phyloP scores from a whole-genome alignment of 2,888 invertebrate species.

The Nebria salina region DNA sequence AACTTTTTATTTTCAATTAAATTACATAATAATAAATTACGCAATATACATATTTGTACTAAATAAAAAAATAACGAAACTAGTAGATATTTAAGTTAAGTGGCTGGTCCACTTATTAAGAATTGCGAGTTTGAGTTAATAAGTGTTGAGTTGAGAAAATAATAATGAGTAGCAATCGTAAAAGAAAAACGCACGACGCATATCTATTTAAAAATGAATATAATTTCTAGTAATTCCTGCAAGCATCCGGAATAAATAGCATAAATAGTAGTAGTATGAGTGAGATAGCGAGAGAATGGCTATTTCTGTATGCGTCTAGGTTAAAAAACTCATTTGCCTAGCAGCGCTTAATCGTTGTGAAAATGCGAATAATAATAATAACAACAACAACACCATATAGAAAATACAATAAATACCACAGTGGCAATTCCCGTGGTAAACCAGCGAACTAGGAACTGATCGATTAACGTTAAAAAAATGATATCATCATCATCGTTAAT shows the following conservation, averaged over 20 bases:
- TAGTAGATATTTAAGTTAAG: too few relatives aligned
- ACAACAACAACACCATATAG: background rate
- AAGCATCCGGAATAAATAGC: constrained; percentile 43
- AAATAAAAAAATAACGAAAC: too few relatives aligned
- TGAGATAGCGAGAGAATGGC: background rate
- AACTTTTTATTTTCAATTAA: background rate
- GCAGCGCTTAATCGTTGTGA: background rate
- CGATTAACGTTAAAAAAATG: background rate
- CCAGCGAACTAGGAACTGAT: background rate
- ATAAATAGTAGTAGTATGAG: background rate
- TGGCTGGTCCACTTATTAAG: too few relatives aligned
- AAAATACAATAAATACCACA: background rate
- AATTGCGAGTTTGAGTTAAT: too few relatives aligned
- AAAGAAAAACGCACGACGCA: constrained; percentile 1
- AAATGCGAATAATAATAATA: background rate
- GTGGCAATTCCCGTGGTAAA: background rate
- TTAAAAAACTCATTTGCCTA: constrained; percentile 1
- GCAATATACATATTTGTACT: too few relatives aligned
- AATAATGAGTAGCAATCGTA: background rate
- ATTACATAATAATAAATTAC: too few relatives aligned
- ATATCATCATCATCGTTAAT: background rate
- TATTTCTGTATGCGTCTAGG: background rate
- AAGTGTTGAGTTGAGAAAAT: background rate
- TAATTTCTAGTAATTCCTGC: constrained; percentile 39
- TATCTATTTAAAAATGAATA: constrained; percentile 29